Percentiles rank a stretch among this genome's conserved stretches.
phyloP scores from a whole-genome alignment of 2,113 vertebrate genomes.

The Gyps fulvus region DNA sequence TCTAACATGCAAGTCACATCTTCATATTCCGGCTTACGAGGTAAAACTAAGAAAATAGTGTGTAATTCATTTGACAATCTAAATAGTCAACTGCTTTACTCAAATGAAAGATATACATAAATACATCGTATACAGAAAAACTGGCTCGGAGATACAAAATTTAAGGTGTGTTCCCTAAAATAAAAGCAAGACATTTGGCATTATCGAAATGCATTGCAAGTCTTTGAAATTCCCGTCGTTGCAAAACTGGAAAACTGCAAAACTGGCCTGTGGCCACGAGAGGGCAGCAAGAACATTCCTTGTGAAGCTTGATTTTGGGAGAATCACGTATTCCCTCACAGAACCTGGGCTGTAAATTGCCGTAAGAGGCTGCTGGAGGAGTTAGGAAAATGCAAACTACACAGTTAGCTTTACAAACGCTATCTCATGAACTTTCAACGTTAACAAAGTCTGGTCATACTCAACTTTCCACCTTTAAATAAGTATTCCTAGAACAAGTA shows the following conservation, averaged over 20 bases:
- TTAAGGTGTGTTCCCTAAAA: not conserved
- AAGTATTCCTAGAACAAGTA: not conserved
- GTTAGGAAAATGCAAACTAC: not conserved
- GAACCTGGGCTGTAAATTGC: not conserved
- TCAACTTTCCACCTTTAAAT: not conserved
- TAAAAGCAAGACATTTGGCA: not conserved
- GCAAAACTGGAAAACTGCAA: conserved; percentile 39
- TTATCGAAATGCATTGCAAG: fast-evolving
- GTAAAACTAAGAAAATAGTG: not conserved
- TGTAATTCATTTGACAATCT: not conserved
- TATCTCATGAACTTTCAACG: not conserved
- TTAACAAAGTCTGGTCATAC: not conserved
- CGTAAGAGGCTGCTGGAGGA: not conserved
- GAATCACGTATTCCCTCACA: fast-evolving
- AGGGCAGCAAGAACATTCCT: conserved; percentile 46
- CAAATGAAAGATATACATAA: not conserved
- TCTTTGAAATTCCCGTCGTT: not conserved
- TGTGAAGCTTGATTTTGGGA: not conserved
- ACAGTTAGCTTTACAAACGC: not conserved
- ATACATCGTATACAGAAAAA: not conserved
- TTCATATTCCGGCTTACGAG: not conserved
- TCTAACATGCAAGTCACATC: not conserved
- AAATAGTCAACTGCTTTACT: not conserved
- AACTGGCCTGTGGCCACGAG: conserved; percentile 50
- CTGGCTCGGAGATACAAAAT: not conserved